A percentile compares a stretch with the other conserved stretches of the same genome.
Evolutionary conservation across 2,888 invertebrate genomes (phyloP).

Genomic region (Pyralis farinalis): DNA sequence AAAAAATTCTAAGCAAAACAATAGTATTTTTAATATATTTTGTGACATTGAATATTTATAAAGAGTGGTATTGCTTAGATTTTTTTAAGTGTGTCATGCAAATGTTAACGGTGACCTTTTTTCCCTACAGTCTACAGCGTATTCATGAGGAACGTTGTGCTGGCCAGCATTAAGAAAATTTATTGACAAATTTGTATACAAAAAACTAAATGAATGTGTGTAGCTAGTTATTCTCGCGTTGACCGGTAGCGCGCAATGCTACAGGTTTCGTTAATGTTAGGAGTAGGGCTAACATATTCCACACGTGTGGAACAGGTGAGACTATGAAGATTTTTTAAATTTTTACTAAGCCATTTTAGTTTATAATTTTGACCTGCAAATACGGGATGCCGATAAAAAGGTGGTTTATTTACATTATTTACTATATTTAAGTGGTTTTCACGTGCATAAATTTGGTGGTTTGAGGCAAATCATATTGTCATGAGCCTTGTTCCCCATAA

Average conservation of each 20-base stretch:
- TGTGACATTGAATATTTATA: neutral
- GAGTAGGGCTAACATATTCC: slow-evolving; percentile 72
- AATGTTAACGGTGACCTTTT: slow-evolving; percentile 76
- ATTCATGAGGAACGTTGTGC: slow-evolving; percentile 64
- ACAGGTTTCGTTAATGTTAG: slow-evolving; percentile 78
- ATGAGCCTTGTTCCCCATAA: too few relatives aligned
- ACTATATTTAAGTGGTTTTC: slow-evolving; percentile 25
- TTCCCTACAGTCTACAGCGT: slow-evolving; percentile 81
- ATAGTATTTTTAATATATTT: neutral
- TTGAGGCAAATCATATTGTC: neutral
- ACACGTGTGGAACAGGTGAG: slow-evolving; percentile 78
- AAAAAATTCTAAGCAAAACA: slow-evolving; percentile 64
- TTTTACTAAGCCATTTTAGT: slow-evolving; percentile 66
- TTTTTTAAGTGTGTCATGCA: slow-evolving; percentile 64
- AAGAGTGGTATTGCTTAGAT: slow-evolving; percentile 52
- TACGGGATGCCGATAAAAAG: slow-evolving; percentile 27
- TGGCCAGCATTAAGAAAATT: slow-evolving; percentile 71
- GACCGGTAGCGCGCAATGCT: slow-evolving; percentile 82
- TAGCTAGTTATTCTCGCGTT: slow-evolving; percentile 77
- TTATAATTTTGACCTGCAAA: slow-evolving; percentile 36
- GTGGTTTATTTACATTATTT: slow-evolving; percentile 31
- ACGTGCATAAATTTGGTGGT: slow-evolving; percentile 6
- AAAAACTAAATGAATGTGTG: slow-evolving; percentile 68
- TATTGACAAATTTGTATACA: slow-evolving; percentile 57
- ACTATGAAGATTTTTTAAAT: slow-evolving; percentile 74